These are phyloP conservation scores for Agelaius tricolor DNA, from an alignment of 2,113 vertebrate genomes.

Conservation along the genomic window DNA sequence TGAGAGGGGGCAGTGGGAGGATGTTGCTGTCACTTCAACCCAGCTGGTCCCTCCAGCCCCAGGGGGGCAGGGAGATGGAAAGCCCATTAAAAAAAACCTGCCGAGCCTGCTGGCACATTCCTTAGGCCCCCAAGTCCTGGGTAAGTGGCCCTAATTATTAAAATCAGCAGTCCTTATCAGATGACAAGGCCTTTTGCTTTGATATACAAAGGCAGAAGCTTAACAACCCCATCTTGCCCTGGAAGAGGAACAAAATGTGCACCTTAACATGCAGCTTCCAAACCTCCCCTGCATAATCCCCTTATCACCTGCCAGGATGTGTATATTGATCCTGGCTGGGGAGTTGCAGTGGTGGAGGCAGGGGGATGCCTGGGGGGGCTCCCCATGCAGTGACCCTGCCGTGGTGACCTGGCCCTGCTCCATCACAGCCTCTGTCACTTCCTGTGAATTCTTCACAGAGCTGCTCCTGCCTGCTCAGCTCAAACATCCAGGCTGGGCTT, in stretches of 20 bases:
- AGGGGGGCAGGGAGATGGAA: slow-evolving; percentile 25
- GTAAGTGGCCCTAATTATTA: slow-evolving; percentile 69
- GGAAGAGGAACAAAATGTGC: slow-evolving; percentile 36
- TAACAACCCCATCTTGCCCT: slow-evolving; percentile 37
- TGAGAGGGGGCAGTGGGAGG: background rate
- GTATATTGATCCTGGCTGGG: slow-evolving; percentile 10
- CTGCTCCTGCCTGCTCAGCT: background rate
- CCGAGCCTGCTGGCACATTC: slow-evolving; percentile 62
- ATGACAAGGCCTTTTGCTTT: slow-evolving; percentile 45
- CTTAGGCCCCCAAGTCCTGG: slow-evolving; percentile 42
- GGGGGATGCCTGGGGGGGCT: background rate
- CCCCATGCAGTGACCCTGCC: background rate
- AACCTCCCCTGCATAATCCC: slow-evolving; percentile 28
- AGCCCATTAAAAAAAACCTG: slow-evolving; percentile 27
- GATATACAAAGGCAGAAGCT: slow-evolving; percentile 54
- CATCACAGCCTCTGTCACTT: background rate
- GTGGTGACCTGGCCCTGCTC: background rate
- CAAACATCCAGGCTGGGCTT: background rate
- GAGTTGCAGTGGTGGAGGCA: background rate
- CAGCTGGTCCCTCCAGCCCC: slow-evolving; percentile 9
- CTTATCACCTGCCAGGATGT: slow-evolving; percentile 11
- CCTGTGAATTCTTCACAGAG: background rate
- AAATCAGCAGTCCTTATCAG: slow-evolving; percentile 61
- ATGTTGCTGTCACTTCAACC: slow-evolving; percentile 60
- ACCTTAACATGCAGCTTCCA: background rate